Evolutionary conservation across 1,140 invertebrate species (phyloP), one percentile per base, ranked within the genome.

Genomic region (Aradophagus sp.): DNA sequence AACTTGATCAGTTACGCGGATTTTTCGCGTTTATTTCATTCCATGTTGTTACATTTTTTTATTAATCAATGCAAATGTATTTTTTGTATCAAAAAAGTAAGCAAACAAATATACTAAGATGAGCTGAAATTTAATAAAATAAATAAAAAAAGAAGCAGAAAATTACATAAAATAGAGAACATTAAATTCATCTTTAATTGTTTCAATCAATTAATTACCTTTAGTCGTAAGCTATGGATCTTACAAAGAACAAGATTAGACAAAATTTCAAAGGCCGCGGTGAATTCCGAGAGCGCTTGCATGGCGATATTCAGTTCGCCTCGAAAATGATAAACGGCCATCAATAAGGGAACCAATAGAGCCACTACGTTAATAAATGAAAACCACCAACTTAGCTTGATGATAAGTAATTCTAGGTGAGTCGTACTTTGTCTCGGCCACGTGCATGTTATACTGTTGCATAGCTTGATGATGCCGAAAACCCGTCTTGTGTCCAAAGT

Each of bases 271-370:
- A 67, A 26, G 5, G 32, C 45, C 0, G 63, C 63, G 2, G 31
- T 47, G 7, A 67, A 59, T 45, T 67, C 63, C 3, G 63, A 59
- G 1, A 67, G 12, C 1, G 55, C 63, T 41, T 67, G 63, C 38
- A 59, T 59, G n/a, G 55, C 23, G 2, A 39, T 12, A 6, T 29
- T 52, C 0, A 67, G 7, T 0, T 59, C 47, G 7, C 3, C 4
- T 0, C 39, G 32, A 26, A 53, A 59, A 12, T 52, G 36, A 12
- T 67, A 67, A 52, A 58, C 45, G 0, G 39, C 35, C 2, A 56
- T 5, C 3, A 10, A 5, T 20, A 56, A 29, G 12, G 50, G 35
- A 8, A 66, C 5, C 11, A 55, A n/a, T 5, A 65, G 14, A 3
- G 7, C 41, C 5, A 65, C 2, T 2, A 45, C 11, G n/a, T 63